Evolutionary conservation across 2,888 invertebrate species (phyloP), one percentile per base, ranked within the genome.

Genomic region (Gisinianus flammeolus): DNA sequence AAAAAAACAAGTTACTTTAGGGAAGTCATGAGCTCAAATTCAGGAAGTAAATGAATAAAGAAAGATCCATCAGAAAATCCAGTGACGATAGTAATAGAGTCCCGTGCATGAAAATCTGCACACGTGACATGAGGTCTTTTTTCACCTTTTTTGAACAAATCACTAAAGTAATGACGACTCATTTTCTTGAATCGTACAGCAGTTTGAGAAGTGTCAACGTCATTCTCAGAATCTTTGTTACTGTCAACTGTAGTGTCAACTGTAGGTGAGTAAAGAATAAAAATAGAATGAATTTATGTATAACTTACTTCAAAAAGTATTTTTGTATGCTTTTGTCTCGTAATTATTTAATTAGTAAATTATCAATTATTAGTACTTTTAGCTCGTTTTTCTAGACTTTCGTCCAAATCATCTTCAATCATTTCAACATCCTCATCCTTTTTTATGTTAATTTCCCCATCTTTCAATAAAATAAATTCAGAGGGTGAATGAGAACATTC

Each of bases 41-140:
- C 95, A 0, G 98, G 98, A 89, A 98, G 90, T 87, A 98, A 97
- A 86, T 98, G 94, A 0, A 99, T 89, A 86, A 93, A 94, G 89
- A 99, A 98, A 31, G 93, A 90, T 1, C 99, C 99, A 82, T 92
- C 94, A 22, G 93, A 93, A 87, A 95, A 98, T 8, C 96, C 98
- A 52, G 94, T 92, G 0, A 98, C 94, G 76, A 99, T 88, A 82
- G 98, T 90, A 86, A 92, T 93, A 0, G 91, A 92, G 0, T 90
- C 89, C 82, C 91, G 91, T 86, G 97, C 95, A 67, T 66, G 33
- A 87, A 95, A 98, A 67, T 93, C 92, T 0, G 93, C 93, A 0
- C 95, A 91, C 0, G 96, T 94, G 0, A 98, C 87, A 75, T 89
- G 87, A 0, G 92, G 91, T 81, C 91, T 89, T 66, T 88, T 88